Evolutionary conservation across 2,888 invertebrate species (phyloP).

Genomic region (Stenodema calcarata): DNA sequence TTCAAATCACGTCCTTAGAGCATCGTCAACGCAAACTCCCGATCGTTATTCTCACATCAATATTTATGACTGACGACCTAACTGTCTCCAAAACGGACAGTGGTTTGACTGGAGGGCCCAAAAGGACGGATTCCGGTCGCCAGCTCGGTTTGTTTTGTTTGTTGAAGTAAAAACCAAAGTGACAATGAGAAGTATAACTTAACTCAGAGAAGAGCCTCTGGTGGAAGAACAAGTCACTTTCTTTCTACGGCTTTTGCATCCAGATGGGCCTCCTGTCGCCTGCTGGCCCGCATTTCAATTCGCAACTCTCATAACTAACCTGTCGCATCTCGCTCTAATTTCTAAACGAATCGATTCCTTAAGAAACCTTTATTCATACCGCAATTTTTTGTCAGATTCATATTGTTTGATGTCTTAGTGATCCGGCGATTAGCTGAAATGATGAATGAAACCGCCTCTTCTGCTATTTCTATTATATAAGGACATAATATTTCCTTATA

Average conservation of each 20-base stretch:
- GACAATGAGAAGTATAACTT: conserved; percentile 32
- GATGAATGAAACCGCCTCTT: neutral
- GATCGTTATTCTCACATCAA: conserved; percentile 10
- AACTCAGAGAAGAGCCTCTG: neutral
- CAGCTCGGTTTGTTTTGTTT: neutral
- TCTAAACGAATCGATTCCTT: neutral
- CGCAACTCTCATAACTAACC: neutral
- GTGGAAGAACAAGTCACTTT: neutral
- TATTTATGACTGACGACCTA: neutral
- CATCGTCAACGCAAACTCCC: neutral
- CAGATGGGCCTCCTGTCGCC: conserved; percentile 7
- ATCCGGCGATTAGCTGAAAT: neutral
- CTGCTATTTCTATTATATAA: too few species aligned
- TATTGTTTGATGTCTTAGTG: neutral
- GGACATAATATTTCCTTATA: too few species aligned
- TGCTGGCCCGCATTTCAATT: neutral
- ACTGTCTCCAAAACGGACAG: neutral
- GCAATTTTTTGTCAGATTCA: neutral
- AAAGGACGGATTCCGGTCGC: neutral
- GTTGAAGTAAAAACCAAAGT: neutral
- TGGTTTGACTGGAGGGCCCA: neutral
- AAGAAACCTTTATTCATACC: neutral
- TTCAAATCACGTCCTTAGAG: neutral
- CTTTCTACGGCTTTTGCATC: neutral
- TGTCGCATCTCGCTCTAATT: neutral